These are phyloP conservation scores for Heliocidaris erythrogramma DNA, from an alignment of 35 echinoderm and acorn worm species.

Conservation along the genomic window DNA sequence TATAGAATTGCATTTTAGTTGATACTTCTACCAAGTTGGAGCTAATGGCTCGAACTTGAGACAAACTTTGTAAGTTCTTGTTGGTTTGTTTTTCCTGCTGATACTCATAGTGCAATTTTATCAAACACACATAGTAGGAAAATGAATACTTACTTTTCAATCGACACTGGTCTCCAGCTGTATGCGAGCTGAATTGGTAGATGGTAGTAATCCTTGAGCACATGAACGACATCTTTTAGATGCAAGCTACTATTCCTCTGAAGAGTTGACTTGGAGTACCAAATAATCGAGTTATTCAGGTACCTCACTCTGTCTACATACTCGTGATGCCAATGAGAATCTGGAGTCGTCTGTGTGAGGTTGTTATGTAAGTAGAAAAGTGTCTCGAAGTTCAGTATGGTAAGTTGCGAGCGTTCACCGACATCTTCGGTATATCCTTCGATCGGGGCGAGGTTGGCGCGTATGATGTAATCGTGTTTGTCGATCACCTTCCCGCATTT, in stretches of 20 bases:
- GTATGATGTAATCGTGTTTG: constrained; percentile 68
- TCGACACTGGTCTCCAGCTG: constrained; percentile 47
- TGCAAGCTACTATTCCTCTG: constrained; percentile 45
- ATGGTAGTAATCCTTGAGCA: constrained; percentile 40
- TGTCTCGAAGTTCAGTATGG: constrained; percentile 57
- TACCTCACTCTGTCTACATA: constrained; percentile 62
- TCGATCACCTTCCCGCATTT: constrained; percentile 64
- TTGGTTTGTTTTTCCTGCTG: too few species aligned
- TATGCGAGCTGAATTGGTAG: constrained; percentile 55
- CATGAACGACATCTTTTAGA: constrained; percentile 45
- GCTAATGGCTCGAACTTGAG: too few species aligned
- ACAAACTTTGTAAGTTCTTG: too few species aligned
- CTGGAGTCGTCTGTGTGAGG: constrained; percentile 40
- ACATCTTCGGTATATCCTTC: constrained; percentile 56
- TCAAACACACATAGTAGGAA: too few species aligned
- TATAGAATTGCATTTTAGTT: too few species aligned
- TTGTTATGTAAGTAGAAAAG: constrained; percentile 53
- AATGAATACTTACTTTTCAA: constrained; percentile 41
- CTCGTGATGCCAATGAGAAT: constrained; percentile 31
- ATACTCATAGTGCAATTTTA: too few species aligned
- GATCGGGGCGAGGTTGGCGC: constrained; percentile 58
- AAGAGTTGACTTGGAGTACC: constrained; percentile 59
- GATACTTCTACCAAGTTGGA: too few species aligned
- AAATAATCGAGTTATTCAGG: constrained; percentile 58
- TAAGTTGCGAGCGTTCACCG: constrained; percentile 50